These are phyloP conservation scores for Drosophila koepferae DNA, from an alignment of 2,888 invertebrate species.

Conservation along the genomic window DNA sequence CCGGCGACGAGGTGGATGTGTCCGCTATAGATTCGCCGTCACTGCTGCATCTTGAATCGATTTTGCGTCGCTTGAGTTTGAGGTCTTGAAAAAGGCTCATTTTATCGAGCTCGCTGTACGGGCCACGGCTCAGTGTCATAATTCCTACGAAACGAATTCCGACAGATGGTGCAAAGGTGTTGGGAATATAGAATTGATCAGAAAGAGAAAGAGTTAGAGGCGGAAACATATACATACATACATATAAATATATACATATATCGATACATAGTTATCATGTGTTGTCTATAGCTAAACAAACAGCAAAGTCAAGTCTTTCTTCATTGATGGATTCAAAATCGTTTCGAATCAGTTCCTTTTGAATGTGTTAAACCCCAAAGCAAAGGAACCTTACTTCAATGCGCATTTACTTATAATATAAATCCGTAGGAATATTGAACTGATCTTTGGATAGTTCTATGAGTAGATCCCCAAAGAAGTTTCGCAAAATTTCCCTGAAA, in stretches of 20 bases:
- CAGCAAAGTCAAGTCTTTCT: neutral
- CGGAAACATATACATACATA: too few species aligned
- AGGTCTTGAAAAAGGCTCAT: slow-evolving; percentile 99
- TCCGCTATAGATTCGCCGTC: slow-evolving; percentile 98
- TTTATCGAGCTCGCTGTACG: slow-evolving; percentile 97
- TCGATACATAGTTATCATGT: neutral
- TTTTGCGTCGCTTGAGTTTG: slow-evolving; percentile 98
- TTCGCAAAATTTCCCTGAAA: too few species aligned
- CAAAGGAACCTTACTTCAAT: too few species aligned
- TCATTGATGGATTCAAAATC: too few species aligned
- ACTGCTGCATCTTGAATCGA: slow-evolving; percentile 98
- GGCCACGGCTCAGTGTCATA: slow-evolving; percentile 99
- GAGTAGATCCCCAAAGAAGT: too few species aligned
- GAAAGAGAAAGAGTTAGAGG: neutral
- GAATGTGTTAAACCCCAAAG: neutral
- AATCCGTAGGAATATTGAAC: too few species aligned
- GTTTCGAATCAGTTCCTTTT: neutral
- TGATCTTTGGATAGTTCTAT: too few species aligned
- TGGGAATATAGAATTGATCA: neutral
- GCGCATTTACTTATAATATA: too few species aligned
- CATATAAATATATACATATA: neutral
- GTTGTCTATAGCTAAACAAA: neutral
- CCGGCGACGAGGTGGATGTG: slow-evolving; percentile 96
- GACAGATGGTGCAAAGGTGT: neutral
- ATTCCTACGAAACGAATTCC: slow-evolving; percentile 89